These are phyloP conservation scores for Trochalopteron elliotii DNA, from an alignment of 2,113 vertebrate genomes.

Conservation along the genomic window DNA sequence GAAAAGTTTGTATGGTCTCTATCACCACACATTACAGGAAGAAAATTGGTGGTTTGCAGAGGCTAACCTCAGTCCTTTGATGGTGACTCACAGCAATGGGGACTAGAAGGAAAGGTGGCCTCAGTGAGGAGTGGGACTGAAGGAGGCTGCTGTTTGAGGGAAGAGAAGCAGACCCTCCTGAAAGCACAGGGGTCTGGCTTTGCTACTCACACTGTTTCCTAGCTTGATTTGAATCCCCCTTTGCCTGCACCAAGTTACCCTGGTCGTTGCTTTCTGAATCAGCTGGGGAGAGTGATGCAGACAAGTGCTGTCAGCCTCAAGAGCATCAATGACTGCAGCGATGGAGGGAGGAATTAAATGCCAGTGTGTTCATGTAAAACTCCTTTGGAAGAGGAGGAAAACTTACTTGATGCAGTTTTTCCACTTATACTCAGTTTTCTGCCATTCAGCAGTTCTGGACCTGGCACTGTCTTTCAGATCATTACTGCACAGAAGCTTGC, in stretches of 20 bases:
- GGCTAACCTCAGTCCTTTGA: not conserved
- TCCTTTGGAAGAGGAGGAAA: not conserved
- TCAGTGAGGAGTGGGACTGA: not conserved
- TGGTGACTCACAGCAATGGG: not conserved
- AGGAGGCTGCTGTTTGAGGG: not conserved
- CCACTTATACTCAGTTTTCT: not conserved
- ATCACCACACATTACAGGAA: not conserved
- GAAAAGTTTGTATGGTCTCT: not conserved
- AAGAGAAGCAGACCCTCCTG: not conserved
- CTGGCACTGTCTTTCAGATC: not conserved
- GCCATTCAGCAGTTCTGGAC: not conserved
- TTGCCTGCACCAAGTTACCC: rapidly evolving
- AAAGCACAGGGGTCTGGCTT: not conserved
- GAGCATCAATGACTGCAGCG: not conserved
- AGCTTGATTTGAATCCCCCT: not conserved
- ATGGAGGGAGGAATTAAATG: not conserved
- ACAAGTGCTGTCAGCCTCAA: not conserved
- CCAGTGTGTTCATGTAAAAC: not conserved
- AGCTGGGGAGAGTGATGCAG: not conserved
- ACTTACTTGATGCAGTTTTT: not conserved
- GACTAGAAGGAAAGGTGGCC: not conserved
- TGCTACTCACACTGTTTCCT: not conserved
- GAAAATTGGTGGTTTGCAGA: not conserved
- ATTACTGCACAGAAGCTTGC: not conserved
- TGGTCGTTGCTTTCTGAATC: not conserved